Percentiles rank a stretch among this genome's conserved stretches.
phyloP scores from a whole-genome alignment of 2,797 vertebrate species.

The Enoplosus armatus region DNA sequence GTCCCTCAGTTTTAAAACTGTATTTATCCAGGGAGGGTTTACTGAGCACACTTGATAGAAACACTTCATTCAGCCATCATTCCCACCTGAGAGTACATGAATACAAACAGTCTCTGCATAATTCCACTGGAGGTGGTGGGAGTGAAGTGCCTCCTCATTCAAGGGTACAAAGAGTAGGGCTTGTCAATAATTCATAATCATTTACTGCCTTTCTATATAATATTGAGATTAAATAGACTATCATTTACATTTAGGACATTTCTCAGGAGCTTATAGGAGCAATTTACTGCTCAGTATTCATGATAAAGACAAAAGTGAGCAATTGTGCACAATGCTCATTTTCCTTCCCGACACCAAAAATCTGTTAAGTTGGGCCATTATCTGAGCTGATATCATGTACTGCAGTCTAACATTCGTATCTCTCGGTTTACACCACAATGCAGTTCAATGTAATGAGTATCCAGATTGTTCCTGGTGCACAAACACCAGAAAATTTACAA shows the following conservation, averaged over 20 bases:
- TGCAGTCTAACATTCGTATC: neutral
- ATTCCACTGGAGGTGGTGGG: neutral
- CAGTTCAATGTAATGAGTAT: neutral
- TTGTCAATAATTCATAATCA: neutral
- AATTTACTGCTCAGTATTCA: neutral
- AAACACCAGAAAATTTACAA: neutral
- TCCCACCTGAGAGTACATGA: neutral
- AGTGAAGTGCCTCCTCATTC: neutral
- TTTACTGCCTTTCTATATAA: neutral
- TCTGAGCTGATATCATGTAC: neutral
- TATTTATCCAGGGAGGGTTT: slow-evolving; percentile 6
- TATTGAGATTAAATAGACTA: neutral
- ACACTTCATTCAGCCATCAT: slow-evolving; percentile 5
- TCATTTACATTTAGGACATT: neutral
- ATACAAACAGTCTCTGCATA: neutral
- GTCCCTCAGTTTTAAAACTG: neutral
- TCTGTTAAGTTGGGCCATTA: neutral
- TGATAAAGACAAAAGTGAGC: neutral
- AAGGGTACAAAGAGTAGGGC: neutral
- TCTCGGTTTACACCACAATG: neutral
- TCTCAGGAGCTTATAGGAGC: neutral
- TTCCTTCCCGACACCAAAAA: neutral
- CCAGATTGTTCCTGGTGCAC: neutral
- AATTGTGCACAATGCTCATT: neutral
- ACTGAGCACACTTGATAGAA: neutral